Base-by-base conservation (phyloP, 2,888 invertebrate species). In the Julus scanicus region DNA sequence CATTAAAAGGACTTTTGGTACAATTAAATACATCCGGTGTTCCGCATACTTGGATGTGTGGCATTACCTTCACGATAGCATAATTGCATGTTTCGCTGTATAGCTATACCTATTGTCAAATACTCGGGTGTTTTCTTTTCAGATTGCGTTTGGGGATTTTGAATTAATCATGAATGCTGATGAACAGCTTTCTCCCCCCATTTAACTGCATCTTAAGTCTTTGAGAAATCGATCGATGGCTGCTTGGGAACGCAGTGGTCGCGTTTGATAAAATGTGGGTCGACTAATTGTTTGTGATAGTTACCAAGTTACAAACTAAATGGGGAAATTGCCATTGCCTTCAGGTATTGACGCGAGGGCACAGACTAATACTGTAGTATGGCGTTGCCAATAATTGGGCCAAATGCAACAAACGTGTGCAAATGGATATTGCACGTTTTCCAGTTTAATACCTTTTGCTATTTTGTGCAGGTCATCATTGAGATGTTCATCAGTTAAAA, bases 211-310 rank as follows among this genome's bases (percentile, higher is more conserved):
- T 20, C 29, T 71, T n/a, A n/a, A 20, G 29, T 71, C 71, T 71
- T 29, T 71, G 71, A 71, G 71, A 71, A 71, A 71, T 29, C 71
- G 29, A 71, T 71, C 71, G 71, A 71, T 71, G 71, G 71, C 29
- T 71, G n/a, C 71, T 71, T 71, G 71, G 71, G 29, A 71, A 63
- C 63, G 63, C 63, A 20, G 29, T n/a, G 71, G 3, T 71, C 71
- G 29, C 29, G 71, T 71, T 71, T 29, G 71, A 71, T n/a, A 57
- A 71, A 71, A 71, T 71, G 71, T 71, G 71, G 71, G 71, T 71
- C 71, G 71, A 71, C 71, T 71, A 71, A 71, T 71, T 71, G 71
- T 71, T 71, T 71, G 71, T 71, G 71, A 71, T 71, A 29, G 71
- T 71, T 71, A 71, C 71, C 71, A 71, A 71, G 71, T 71, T 71